phyloP scores from a whole-genome alignment of 2,797 vertebrate genomes.

The Pelodytes ibericus region DNA sequence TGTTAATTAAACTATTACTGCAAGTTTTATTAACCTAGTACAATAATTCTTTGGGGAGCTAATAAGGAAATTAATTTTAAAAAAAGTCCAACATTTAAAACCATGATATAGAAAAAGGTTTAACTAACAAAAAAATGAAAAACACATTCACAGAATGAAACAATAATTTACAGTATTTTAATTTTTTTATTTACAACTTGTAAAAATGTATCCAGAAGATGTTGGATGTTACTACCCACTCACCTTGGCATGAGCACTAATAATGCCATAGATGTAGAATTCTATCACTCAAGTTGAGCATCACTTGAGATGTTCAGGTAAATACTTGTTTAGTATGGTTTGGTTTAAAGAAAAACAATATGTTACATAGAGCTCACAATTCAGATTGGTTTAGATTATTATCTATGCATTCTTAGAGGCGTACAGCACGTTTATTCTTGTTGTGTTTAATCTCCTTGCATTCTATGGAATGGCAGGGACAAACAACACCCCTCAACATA shows the following conservation, averaged over 20 bases:
- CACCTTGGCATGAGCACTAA: too few species aligned
- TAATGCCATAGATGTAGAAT: too few species aligned
- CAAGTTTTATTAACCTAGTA: too few species aligned
- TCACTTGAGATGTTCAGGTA: background rate
- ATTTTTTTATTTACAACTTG: too few species aligned
- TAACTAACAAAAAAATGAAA: too few species aligned
- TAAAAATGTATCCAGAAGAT: too few species aligned
- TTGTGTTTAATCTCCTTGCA: background rate
- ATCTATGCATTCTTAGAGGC: background rate
- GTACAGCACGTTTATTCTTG: slow-evolving; percentile 7
- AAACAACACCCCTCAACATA: background rate
- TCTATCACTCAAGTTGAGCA: background rate
- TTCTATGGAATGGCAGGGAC: background rate
- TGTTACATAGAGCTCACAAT: background rate
- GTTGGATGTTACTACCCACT: too few species aligned
- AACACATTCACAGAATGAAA: background rate
- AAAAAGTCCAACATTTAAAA: background rate
- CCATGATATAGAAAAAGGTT: too few species aligned
- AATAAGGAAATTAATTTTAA: background rate
- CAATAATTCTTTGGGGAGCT: background rate
- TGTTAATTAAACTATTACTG: background rate
- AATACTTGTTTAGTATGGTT: background rate
- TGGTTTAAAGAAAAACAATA: background rate
- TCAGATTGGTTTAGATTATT: background rate
- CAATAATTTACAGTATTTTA: too few species aligned